Conservation (phyloP, 2,797 vertebrate genomes). For the Kryptolebias ocellatus region DNA sequence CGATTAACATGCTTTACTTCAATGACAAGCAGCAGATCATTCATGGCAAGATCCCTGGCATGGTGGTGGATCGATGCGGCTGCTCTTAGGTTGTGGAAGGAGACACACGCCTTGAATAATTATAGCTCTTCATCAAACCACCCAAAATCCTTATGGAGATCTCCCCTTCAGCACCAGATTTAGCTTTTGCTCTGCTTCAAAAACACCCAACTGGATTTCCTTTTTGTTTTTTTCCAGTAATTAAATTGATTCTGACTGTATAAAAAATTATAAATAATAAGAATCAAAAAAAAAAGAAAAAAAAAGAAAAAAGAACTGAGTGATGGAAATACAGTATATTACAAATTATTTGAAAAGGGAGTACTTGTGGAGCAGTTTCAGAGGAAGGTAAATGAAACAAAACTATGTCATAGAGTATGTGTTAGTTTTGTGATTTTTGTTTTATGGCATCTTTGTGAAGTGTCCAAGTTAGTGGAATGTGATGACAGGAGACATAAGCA, state of each 20-base stretch:
- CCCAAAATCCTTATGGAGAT: slow-evolving; percentile 76
- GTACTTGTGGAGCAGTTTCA: slow-evolving; percentile 72
- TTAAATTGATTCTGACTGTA: slow-evolving; percentile 77
- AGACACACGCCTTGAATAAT: slow-evolving; percentile 45
- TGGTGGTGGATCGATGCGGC: slow-evolving; percentile 97
- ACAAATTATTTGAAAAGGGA: slow-evolving; percentile 70
- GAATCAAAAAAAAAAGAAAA: slow-evolving; percentile 66
- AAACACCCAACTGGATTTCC: slow-evolving; percentile 68
- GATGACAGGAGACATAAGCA: slow-evolving; percentile 67
- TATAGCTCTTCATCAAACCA: slow-evolving; percentile 72
- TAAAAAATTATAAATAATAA: slow-evolving; percentile 70
- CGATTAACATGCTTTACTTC: slow-evolving; percentile 99
- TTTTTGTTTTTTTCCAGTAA: slow-evolving; percentile 69
- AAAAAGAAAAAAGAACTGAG: slow-evolving; percentile 48
- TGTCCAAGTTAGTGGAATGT: slow-evolving; percentile 72
- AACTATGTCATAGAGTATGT: slow-evolving; percentile 57
- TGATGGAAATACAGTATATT: slow-evolving; percentile 75
- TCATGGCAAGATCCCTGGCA: slow-evolving; percentile 98
- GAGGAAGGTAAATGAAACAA: slow-evolving; percentile 70
- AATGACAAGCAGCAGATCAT: slow-evolving; percentile 99
- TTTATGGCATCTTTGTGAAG: slow-evolving; percentile 74
- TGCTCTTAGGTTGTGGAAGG: slow-evolving; percentile 86
- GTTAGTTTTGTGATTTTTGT: slow-evolving; percentile 76
- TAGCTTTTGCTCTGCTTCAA: slow-evolving; percentile 67
- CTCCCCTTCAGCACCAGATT: slow-evolving; percentile 70